These are phyloP conservation scores for Diloba caeruleocephala DNA, from an alignment of 2,888 invertebrate genomes.

Conservation along the genomic window DNA sequence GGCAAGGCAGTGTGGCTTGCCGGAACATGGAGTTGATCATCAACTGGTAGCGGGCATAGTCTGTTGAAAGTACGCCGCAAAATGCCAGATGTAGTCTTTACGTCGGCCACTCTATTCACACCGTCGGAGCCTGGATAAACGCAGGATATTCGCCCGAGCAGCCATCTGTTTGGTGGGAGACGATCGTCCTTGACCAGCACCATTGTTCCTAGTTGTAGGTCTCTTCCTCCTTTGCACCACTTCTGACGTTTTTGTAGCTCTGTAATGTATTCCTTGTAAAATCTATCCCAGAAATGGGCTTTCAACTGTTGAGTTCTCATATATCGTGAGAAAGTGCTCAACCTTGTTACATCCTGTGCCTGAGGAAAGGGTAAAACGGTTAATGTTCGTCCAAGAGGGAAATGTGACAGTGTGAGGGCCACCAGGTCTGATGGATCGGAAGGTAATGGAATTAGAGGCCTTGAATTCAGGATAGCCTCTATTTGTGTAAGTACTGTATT, in stretches of 20 bases:
- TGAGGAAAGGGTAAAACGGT: constrained; percentile 4
- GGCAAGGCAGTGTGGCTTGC: too few relatives aligned
- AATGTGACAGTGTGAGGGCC: constrained; percentile 11
- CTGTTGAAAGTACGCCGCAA: too few relatives aligned
- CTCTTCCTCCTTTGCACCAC: constrained; percentile 1
- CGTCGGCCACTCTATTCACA: too few relatives aligned
- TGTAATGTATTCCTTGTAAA: constrained; percentile 9
- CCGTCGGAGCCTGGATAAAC: too few relatives aligned
- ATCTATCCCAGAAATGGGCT: constrained; percentile 9
- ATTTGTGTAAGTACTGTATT: constrained; percentile 35
- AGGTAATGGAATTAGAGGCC: constrained; percentile 24
- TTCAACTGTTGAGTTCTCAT: constrained; percentile 10
- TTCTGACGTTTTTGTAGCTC: constrained; percentile 10
- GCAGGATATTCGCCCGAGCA: too few relatives aligned
- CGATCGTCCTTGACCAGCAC: constrained; percentile 10
- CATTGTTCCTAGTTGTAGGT: constrained; percentile 4
- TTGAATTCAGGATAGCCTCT: too few relatives aligned
- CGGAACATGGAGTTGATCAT: too few relatives aligned
- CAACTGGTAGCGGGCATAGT: too few relatives aligned
- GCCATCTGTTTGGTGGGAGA: constrained; percentile 9
- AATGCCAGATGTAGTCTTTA: too few relatives aligned
- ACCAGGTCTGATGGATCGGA: constrained; percentile 21
- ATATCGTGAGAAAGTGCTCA: constrained; percentile 10
- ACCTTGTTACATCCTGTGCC: constrained; percentile 1
- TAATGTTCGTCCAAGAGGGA: constrained; percentile 14